Evolutionary conservation across 2,888 invertebrate species (phyloP).

Genomic region (Ennomos quercinarius): DNA sequence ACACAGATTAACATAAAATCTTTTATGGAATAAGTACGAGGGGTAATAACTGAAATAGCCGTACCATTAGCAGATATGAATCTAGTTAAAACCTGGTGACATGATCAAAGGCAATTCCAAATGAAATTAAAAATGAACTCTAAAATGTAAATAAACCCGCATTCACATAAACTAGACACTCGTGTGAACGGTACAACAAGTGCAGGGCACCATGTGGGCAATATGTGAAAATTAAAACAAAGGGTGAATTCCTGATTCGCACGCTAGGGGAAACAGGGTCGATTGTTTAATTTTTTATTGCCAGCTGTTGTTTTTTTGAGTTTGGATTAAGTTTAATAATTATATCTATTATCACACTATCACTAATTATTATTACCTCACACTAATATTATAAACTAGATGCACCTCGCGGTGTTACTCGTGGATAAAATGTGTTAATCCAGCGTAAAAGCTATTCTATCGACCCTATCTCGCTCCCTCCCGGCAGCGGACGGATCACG

Average conservation of each 20-base stretch:
- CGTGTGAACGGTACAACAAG: slow-evolving; percentile 61
- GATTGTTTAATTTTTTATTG: slow-evolving; percentile 23
- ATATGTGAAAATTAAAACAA: slow-evolving; percentile 72
- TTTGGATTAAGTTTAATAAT: slow-evolving; percentile 15
- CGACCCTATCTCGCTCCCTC: too few species aligned
- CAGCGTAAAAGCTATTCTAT: too few species aligned
- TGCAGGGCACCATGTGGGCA: slow-evolving; percentile 62
- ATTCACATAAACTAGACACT: slow-evolving; percentile 33
- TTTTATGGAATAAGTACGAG: too few species aligned
- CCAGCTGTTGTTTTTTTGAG: slow-evolving; percentile 23
- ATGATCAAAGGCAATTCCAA: not conserved
- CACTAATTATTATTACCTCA: too few species aligned
- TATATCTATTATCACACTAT: too few species aligned
- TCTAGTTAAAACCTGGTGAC: not conserved
- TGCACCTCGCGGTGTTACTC: too few species aligned
- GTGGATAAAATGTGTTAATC: too few species aligned
- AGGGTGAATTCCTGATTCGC: slow-evolving; percentile 40
- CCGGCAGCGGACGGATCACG: too few species aligned
- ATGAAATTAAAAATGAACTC: slow-evolving; percentile 1
- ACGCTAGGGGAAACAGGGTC: slow-evolving; percentile 44
- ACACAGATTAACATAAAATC: too few species aligned
- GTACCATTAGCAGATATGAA: too few species aligned
- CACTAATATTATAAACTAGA: too few species aligned
- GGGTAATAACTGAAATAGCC: too few species aligned
- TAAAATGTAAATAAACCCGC: slow-evolving; percentile 11